Conservation (phyloP, 2,888 invertebrate genomes). For the Azorinus chamasolen region DNA sequence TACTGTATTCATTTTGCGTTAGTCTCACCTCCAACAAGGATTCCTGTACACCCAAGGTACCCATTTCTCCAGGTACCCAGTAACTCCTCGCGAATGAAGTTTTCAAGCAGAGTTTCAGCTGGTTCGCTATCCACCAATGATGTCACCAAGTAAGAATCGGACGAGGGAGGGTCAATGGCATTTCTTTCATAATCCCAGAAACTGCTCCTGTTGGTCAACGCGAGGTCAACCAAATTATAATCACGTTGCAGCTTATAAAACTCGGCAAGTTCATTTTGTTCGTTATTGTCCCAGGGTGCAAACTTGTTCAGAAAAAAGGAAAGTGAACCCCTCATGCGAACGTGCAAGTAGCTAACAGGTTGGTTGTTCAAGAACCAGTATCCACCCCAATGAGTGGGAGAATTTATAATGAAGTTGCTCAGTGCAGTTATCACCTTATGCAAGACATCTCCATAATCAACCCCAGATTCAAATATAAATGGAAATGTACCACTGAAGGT, state of each 20-base stretch:
- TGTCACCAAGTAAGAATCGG: constrained; percentile 22
- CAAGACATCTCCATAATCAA: constrained; percentile 2
- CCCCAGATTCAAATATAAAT: constrained; percentile 2
- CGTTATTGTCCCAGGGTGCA: constrained; percentile 54
- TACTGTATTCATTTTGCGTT: too few species aligned
- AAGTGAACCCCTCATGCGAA: constrained; percentile 26
- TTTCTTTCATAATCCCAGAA: constrained; percentile 55
- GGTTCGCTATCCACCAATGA: constrained; percentile 32
- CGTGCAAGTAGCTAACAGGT: background rate
- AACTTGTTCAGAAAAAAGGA: constrained; percentile 52
- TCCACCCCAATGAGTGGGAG: constrained; percentile 62
- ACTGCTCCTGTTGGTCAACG: constrained; percentile 37
- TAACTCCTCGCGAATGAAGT: constrained; percentile 23
- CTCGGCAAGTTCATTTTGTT: constrained; percentile 20
- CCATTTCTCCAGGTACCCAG: constrained; percentile 10
- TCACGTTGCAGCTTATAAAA: background rate
- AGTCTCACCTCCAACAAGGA: constrained; percentile 45
- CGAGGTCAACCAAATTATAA: background rate
- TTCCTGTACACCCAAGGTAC: constrained; percentile 25
- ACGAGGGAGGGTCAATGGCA: constrained; percentile 18
- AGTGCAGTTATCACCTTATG: constrained; percentile 22
- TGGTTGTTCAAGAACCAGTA: constrained; percentile 51
- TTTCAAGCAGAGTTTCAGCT: constrained; percentile 3
- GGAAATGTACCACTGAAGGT: constrained; percentile 18
- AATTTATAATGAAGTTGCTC: constrained; percentile 5